Percentiles rank a stretch among this genome's conserved stretches.
These are phyloP conservation scores for Phyllostomus discolor DNA, from an alignment of 2,113 vertebrate species.

Conservation along the genomic window DNA sequence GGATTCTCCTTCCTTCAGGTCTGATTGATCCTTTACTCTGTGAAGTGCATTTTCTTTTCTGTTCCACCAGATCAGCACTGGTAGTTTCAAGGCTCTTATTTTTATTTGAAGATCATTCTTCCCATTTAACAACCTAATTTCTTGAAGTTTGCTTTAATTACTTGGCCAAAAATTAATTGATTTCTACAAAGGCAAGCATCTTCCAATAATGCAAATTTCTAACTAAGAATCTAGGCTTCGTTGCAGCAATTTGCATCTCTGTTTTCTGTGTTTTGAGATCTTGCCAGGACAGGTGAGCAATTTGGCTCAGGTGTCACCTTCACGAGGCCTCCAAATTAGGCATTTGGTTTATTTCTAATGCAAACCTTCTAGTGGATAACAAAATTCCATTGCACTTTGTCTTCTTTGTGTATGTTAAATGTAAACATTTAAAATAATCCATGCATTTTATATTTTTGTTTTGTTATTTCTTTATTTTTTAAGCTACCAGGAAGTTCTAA, in stretches of 20 bases:
- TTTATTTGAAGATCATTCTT: neutral
- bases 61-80: neutral
- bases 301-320: neutral
- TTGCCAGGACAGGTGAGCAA: neutral
- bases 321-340: neutral
- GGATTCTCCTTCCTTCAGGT: neutral
- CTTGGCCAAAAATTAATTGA: neutral
- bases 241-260: neutral
- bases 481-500: neutral
- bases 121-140: neutral
- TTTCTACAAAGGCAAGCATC: neutral
- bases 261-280: neutral
- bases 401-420: neutral
- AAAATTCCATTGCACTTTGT: neutral
- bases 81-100: neutral
- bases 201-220: constrained; percentile 14
- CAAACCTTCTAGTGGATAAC: neutral
- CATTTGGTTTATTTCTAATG: neutral
- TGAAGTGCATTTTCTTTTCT: neutral
- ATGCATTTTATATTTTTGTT: neutral
- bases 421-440: constrained; percentile 9
- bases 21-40: neutral
- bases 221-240: neutral
- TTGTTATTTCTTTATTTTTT: neutral
- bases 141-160: constrained; percentile 3